Base-by-base conservation (phyloP, 2,888 invertebrate genomes). In the Papilio gigon region DNA sequence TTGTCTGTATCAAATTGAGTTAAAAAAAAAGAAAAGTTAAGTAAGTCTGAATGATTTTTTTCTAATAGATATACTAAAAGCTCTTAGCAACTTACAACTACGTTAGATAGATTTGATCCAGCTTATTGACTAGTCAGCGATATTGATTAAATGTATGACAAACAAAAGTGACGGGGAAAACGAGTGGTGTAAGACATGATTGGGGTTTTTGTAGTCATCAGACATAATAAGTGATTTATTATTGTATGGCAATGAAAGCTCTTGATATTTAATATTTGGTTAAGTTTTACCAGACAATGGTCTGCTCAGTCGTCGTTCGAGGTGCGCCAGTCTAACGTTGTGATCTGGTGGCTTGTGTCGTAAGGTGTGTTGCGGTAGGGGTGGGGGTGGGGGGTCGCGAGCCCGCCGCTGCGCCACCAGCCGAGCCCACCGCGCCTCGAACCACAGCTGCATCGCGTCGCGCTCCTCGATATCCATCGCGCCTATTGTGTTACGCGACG, bases 381-480 rank as follows among this genome's bases (percentile, higher is more conserved):
- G 33, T 81, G 76, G 14, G 79, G 84, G 2, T 83, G 78, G 0
- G 83, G 74, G 71, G 0, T 84, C 86, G 9, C 86, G 74, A n/a
- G 80, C 78, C 0, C 87, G 81, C 22, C 89, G 72, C 77, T 87
- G 88, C 17, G 89, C 87, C 66, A 89, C 86, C 1, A 89, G 82
- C 42, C 89, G 77, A 70, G 90, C 88, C 89, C 89, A 89, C 0
- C 89, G 82, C 61, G 88, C 89, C 74, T 89, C 90, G 79, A 90
- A 89, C 90, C 90, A 90, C 35, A 89, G 81, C 82, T 88, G 90
- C 90, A 89, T 88, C 1, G 88, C 88, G 74, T 88, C 89, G 0
- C 89, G 83, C 74, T 89, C 89, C 74, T 88, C 89, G 62, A 79
- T 82, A 74, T 86, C 87, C 33, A 76, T 77, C 33, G 73, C 73